Percentiles rank a stretch among this genome's conserved stretches.
Conservation (phyloP, 2,888 invertebrate species). For the Eurois occulta region DNA sequence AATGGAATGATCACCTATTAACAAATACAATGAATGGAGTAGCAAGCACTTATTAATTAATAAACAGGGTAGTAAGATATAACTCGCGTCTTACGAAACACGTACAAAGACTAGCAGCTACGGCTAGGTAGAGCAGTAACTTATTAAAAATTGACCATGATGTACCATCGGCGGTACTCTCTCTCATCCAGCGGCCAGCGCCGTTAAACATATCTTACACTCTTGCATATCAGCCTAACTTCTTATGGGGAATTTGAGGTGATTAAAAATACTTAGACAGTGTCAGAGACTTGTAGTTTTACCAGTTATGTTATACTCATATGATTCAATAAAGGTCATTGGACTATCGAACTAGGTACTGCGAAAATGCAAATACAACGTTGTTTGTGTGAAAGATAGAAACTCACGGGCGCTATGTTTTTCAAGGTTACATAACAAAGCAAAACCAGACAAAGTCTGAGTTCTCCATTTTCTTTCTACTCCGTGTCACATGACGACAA, state of each 20-base stretch:
- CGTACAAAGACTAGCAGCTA: background rate
- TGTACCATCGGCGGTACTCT: background rate
- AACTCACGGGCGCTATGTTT: background rate
- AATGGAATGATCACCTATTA: conserved; percentile 19
- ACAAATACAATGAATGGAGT: background rate
- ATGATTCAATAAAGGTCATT: background rate
- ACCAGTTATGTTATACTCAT: too few relatives aligned
- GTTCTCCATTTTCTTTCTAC: conserved; percentile 10
- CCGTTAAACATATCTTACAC: background rate
- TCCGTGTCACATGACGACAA: conserved; percentile 36
- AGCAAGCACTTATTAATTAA: background rate
- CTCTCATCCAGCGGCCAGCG: background rate
- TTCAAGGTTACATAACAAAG: background rate
- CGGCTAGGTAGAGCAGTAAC: background rate
- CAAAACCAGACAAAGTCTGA: background rate
- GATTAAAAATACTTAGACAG: background rate
- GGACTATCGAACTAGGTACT: background rate
- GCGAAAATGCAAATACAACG: background rate
- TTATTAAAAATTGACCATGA: background rate
- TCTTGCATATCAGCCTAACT: background rate
- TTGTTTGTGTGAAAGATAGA: background rate
- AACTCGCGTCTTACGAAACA: background rate
- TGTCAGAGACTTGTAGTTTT: background rate
- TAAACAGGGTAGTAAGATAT: too few relatives aligned
- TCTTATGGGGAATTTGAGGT: background rate